These are phyloP conservation scores for Passerculus sandwichensis DNA, from an alignment of 2,797 vertebrate genomes.

Conservation along the genomic window DNA sequence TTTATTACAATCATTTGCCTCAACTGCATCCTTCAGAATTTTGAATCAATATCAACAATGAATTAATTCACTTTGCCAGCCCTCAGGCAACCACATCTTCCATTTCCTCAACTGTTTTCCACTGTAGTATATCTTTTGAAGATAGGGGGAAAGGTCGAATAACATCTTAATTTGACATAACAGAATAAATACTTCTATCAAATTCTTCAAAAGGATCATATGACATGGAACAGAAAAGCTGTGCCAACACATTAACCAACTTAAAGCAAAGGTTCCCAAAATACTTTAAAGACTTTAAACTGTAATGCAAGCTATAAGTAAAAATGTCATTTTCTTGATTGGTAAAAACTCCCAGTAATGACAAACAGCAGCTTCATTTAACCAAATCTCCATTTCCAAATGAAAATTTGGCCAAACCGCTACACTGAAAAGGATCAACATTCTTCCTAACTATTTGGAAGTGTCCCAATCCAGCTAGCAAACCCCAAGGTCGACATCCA, in stretches of 20 bases:
- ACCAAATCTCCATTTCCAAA: neutral
- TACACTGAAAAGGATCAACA: neutral
- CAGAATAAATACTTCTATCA: neutral
- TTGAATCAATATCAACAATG: constrained; percentile 52
- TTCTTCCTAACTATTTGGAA: neutral
- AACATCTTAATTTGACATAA: constrained; percentile 22
- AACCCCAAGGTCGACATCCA: neutral
- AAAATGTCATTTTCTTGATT: neutral
- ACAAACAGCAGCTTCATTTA: neutral
- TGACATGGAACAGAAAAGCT: neutral
- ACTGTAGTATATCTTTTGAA: constrained; percentile 35
- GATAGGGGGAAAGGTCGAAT: constrained; percentile 26
- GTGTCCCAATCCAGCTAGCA: neutral
- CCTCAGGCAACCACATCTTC: constrained; percentile 36
- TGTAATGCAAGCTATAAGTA: neutral
- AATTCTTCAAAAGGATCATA: constrained; percentile 18
- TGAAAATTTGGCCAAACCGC: neutral
- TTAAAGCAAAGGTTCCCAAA: neutral
- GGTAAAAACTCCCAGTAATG: neutral
- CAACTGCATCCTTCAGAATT: constrained; percentile 49
- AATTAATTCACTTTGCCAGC: constrained; percentile 59
- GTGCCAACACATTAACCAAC: neutral
- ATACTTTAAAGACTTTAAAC: neutral
- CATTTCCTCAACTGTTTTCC: constrained; percentile 47
- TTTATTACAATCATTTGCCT: constrained; percentile 49